Evolutionary conservation across 2,113 vertebrate genomes (phyloP), one percentile per base, ranked within the genome.

Genomic region (Peromyscus californicus): DNA sequence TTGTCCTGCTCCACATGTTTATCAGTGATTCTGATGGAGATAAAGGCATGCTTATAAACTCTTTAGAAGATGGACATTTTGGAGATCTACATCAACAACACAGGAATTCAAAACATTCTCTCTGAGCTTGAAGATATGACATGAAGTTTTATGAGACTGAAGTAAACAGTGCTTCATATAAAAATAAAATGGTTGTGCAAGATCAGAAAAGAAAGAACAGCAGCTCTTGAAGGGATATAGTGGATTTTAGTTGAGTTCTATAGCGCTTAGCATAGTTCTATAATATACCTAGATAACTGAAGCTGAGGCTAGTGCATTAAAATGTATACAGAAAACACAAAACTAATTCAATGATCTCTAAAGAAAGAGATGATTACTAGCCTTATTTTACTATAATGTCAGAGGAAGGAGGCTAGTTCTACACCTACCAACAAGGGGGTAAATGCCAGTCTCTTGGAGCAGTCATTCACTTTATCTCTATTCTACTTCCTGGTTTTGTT

Each of bases 31-130:
- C 22, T 2, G 45, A 63, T 65, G 74, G 95, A 94, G 69, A 74
- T 88, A 95, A 97, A 95, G 51, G 17, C 31, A 87, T 82, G 72
- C 78, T 89, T 93, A 33, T 61, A 94, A 96, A 94, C 87, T 92
- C 89, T 93, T 97, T 88, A 92, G 84, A 89, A 98, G 96, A 91
- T 59, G 85, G 95, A 13, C 89, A 92, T 82, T 97, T 96, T 96
- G 39, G 39, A 98, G 84, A 95, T 91, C 76, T 84, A 63, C 89
- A 97, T 96, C 91, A 86, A 94, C 0, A 94, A 36, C 39, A 72
- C 24, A 95, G 33, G 76, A 97, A 95, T 96, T 97, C 65, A 96
- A 98, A 98, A 93, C 92, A 97, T 91, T 96, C 39, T 95, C 7
- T 97, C 61, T 89, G 76, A 26, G 42, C 21, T 96, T 96, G 63